phyloP scores from a whole-genome alignment of 2,797 vertebrate genomes.

The Pseudotriccus pelzelni region DNA sequence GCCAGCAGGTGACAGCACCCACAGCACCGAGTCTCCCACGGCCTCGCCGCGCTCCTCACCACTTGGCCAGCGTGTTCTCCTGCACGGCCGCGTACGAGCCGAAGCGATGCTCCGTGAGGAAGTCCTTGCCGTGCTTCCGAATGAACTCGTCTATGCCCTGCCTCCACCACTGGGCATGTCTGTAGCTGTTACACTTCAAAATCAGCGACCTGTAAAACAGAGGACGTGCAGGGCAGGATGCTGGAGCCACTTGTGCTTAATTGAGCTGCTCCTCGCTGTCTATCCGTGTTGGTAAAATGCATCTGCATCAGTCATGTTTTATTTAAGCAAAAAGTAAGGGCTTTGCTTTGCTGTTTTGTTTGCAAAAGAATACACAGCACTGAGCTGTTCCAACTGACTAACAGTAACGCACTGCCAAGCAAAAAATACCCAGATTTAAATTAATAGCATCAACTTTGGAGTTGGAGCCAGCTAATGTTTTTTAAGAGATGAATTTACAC shows the following conservation, averaged over 20 bases:
- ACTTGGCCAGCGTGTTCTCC: conserved; percentile 87
- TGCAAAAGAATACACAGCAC: background rate
- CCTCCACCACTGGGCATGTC: conserved; percentile 96
- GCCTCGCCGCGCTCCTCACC: conserved; percentile 71
- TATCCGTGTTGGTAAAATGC: rapidly evolving
- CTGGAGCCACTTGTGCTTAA: background rate
- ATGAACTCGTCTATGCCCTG: conserved; percentile 90
- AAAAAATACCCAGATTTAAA: background rate
- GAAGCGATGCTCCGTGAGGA: conserved; percentile 90
- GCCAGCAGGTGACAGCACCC: background rate
- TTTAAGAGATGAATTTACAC: background rate
- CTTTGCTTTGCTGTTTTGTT: background rate
- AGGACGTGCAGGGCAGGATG: rapidly evolving
- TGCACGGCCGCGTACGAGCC: conserved; percentile 88
- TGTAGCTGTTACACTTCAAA: conserved; percentile 93
- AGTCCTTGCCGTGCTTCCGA: conserved; percentile 84
- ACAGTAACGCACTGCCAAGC: background rate
- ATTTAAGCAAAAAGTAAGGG: background rate
- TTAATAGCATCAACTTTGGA: background rate
- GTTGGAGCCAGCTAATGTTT: background rate
- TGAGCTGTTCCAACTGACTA: background rate
- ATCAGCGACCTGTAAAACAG: conserved; percentile 84
- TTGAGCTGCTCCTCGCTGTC: background rate
- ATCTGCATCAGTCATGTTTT: background rate
- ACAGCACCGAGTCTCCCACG: rapidly evolving